Percentiles rank a stretch among this genome's conserved stretches.
phyloP scores from a whole-genome alignment of 2,888 invertebrate genomes.

The Trachelus tabidus region DNA sequence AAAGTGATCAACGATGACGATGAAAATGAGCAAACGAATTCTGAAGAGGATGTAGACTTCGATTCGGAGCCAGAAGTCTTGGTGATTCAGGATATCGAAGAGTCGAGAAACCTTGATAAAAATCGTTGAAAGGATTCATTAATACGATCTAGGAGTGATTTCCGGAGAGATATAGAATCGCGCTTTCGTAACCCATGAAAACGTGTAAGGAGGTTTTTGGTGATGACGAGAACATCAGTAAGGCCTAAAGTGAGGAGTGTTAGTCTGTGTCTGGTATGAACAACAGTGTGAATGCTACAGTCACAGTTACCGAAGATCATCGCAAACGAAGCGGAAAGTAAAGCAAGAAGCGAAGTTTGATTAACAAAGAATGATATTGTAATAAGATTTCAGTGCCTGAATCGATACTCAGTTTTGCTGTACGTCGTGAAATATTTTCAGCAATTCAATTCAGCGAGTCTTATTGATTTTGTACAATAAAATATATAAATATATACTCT shows the following conservation, averaged over 20 bases:
- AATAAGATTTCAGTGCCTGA: background rate
- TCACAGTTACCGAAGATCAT: background rate
- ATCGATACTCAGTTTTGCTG: background rate
- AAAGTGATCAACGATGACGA: background rate
- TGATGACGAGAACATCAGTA: background rate
- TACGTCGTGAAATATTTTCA: background rate
- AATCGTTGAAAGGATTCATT: background rate
- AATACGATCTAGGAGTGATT: background rate
- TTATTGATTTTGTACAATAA: background rate
- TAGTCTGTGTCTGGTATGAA: background rate
- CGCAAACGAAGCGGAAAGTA: background rate
- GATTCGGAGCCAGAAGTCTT: background rate
- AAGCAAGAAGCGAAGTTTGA: background rate
- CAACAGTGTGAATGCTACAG: background rate
- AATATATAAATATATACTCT: background rate
- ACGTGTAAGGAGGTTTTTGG: background rate
- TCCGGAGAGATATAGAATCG: background rate
- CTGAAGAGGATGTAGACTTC: background rate
- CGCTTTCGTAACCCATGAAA: background rate
- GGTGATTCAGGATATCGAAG: background rate
- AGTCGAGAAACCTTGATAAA: background rate
- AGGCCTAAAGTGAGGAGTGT: background rate
- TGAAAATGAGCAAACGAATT: background rate
- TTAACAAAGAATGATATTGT: background rate
- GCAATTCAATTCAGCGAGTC: background rate